These are phyloP conservation scores for Ceratosolen solmsi DNA, from an alignment of 1,140 invertebrate genomes.

Conservation along the genomic window DNA sequence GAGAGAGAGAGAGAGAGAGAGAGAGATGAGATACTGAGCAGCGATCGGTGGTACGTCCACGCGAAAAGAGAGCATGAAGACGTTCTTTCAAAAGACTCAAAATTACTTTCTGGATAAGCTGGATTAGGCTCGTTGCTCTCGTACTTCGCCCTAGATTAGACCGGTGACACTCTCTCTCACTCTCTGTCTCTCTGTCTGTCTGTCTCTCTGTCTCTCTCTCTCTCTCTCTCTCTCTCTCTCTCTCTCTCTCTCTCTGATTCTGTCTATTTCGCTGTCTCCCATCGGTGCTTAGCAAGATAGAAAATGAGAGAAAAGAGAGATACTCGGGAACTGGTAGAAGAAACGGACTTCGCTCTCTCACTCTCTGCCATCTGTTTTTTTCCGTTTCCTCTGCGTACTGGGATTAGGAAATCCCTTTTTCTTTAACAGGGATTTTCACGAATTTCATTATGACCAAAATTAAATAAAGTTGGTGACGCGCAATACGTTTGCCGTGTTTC, in stretches of 20 bases:
- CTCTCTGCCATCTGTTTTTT: not conserved
- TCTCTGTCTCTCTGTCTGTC: conserved; percentile 27
- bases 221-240: conserved; percentile 26
- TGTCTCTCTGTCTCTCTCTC: conserved; percentile 50
- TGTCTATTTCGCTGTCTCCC: conserved; percentile 28
- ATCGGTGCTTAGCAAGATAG: not conserved
- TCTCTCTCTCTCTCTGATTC: conserved; percentile 50
- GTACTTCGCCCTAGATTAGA: conserved; percentile 71
- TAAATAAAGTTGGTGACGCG: conserved; percentile 21
- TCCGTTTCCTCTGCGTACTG: not conserved
- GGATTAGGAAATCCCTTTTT: conserved; percentile 24
- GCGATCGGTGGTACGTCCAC: conserved; percentile 45
- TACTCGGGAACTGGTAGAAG: conserved; percentile 28
- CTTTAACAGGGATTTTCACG: conserved; percentile 50
- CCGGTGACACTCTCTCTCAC: conserved; percentile 62
- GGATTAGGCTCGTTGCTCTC: conserved; percentile 73
- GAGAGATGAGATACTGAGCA: conserved; percentile 32
- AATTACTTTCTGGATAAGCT: conserved; percentile 75
- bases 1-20: conserved; percentile 3
- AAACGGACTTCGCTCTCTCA: conserved; percentile 29
- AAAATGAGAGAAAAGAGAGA: conserved; percentile 45
- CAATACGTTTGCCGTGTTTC: conserved; percentile 15
- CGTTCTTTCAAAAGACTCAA: conserved; percentile 72
- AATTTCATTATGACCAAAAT: conserved; percentile 57
- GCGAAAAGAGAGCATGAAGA: conserved; percentile 53